Base-by-base conservation (phyloP, 2,888 invertebrate genomes). In the Strigamia transsilvanica region DNA sequence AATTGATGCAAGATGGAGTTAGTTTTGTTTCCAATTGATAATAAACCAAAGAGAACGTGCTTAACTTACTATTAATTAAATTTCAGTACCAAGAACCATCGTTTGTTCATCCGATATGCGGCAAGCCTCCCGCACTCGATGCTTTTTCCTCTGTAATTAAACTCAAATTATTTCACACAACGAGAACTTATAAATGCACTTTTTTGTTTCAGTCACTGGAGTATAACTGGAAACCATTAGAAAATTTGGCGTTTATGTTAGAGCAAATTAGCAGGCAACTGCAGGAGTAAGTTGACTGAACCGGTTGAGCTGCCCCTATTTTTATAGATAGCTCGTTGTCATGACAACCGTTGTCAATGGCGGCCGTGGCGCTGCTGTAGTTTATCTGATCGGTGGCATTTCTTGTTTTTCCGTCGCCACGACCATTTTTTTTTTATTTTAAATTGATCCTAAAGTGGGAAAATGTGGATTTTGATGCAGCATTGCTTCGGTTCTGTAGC, bases 291-390 rank as follows among this genome's bases (percentile, higher is more conserved):
- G 61, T 66, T 12, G 7, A 5, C 7, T 66, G n/a, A 51, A 51
- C 51, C 51, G 51, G 51, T 66, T 66, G 61, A 2, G n/a, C 18
- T 2, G 18, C 18, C 21, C 21, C 21, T 0, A 15, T 9, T n/a
- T 66, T 66, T 66, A 12, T 2, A 66, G 21, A 66, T 18, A 66
- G 4, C 21, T 5, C 15, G 46, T 46, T 46, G 46, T 46, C 15
- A 46, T 46, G 46, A 46, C 61, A 21, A 66, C 23, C 12, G 61
- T 15, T 66, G 12, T n/a, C 21, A n/a, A 66, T 66, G 61, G 61
- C 23, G n/a, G 23, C 61, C 23, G 61, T 66, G 61, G 61, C 61
- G 61, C 61, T 66, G 23, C 23, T n/a, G 51, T 51, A 51, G 51
- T 51, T 51, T 51, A 51, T 51, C 51, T 18, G 13, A 51, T 18